Percentiles rank a stretch among this genome's conserved stretches.
These are phyloP conservation scores for Tuta absoluta DNA, from an alignment of 2,888 invertebrate species.

Conservation along the genomic window DNA sequence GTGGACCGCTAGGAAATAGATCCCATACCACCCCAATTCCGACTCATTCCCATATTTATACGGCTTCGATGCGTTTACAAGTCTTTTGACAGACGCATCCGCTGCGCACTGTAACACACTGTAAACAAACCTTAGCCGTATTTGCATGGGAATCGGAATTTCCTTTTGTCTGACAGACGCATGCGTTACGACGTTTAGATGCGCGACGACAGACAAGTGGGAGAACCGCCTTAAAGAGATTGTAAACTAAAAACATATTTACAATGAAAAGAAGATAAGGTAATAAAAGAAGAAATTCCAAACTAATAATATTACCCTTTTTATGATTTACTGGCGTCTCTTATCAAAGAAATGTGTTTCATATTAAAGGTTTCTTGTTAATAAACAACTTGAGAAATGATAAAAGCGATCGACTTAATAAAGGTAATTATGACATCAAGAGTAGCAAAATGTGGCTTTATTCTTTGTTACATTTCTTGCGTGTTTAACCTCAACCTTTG, in stretches of 20 bases:
- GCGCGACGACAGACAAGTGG: too few relatives aligned
- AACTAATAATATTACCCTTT: slow-evolving; percentile 12
- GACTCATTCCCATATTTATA: too few relatives aligned
- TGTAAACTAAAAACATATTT: slow-evolving; percentile 13
- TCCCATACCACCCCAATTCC: too few relatives aligned
- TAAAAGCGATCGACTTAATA: not conserved
- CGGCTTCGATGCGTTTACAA: too few relatives aligned
- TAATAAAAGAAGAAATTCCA: slow-evolving; percentile 15
- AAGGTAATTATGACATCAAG: slow-evolving; percentile 3
- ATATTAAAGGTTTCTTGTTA: slow-evolving; percentile 22
- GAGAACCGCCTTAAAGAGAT: too few relatives aligned
- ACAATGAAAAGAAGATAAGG: not conserved
- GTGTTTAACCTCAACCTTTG: not conserved
- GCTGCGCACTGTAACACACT: too few relatives aligned
- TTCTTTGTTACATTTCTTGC: slow-evolving; percentile 13
- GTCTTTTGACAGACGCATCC: too few relatives aligned
- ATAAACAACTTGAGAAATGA: slow-evolving; percentile 16
- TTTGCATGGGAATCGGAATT: too few relatives aligned
- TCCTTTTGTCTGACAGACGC: too few relatives aligned
- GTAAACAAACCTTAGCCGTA: too few relatives aligned
- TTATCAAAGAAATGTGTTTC: slow-evolving; percentile 27
- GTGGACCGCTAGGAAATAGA: too few relatives aligned
- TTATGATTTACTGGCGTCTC: slow-evolving; percentile 30
- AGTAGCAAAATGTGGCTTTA: slow-evolving; percentile 8
- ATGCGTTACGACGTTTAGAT: too few relatives aligned